Evolutionary conservation across 2,797 vertebrate species (phyloP), one percentile per base, ranked within the genome.

Genomic region (Melanotaenia nigrans): DNA sequence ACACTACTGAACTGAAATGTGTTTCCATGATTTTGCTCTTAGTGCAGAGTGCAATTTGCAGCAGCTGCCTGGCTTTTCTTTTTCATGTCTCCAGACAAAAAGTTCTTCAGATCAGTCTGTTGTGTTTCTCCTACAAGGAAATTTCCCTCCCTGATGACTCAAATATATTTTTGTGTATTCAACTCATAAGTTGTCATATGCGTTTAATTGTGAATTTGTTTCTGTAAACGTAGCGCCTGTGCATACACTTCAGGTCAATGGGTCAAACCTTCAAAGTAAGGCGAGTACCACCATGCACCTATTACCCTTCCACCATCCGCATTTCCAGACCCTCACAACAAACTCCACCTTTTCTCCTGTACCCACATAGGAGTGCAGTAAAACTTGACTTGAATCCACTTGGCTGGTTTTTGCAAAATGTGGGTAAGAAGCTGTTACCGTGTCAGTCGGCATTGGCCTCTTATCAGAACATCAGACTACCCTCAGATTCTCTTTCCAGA

Each of bases 401-500:
- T 10, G 22, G 0, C 18, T n/a, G 25, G 25, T 35, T 49, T 12
- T 51, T 35, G 5, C 51, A 5, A 56, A 83, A 90, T 88, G 83
- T 89, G 90, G 87, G 87, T 75, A 73, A 89, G 86, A 87, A 82
- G 86, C 86, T 85, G 86, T 91, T 91, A 87, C 90, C 85, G 28
- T 89, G 89, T 92, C 92, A 89, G 84, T 90, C 90, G 80, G 82
- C 87, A 82, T 65, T 83, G 81, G 83, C 78, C 85, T 85, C 91
- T 95, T 92, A 94, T 93, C 94, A 28, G 68, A 87, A 90, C 93
- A 91, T 94, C 89, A 62, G 87, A 75, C 87, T 89, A 84, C 92
- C 88, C 90, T 92, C 92, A 93, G 90, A 93, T 96, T 94, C 92
- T 89, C 93, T 92, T 95, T 95, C 91, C 90, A 95, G 94, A 95